Percentiles rank a stretch among this genome's conserved stretches.
phyloP scores from a whole-genome alignment of 2,113 vertebrate genomes.

The Xiphophorus hellerii region DNA sequence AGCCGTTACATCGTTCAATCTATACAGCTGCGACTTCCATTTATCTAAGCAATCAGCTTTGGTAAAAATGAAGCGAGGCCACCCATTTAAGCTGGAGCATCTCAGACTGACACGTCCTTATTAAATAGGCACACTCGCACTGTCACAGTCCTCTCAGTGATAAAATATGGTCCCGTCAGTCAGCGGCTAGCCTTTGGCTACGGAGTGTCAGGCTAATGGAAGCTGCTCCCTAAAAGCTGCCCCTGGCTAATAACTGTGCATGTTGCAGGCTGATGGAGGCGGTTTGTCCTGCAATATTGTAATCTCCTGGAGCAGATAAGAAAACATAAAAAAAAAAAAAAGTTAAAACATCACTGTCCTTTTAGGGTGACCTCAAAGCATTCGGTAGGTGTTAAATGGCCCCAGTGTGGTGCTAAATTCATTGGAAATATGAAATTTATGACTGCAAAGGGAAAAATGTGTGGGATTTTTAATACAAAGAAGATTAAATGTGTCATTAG shows the following conservation, averaged over 20 bases:
- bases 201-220: slow-evolving; percentile 30
- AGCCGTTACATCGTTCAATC: neutral
- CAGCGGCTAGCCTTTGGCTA: slow-evolving; percentile 18
- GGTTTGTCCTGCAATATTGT: slow-evolving; percentile 3
- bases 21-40: neutral
- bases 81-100: neutral
- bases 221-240: slow-evolving; percentile 8
- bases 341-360: neutral
- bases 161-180: slow-evolving; percentile 18
- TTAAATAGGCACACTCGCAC: slow-evolving; percentile 3
- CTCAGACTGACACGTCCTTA: slow-evolving; percentile 4
- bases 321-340: neutral
- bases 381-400: too few species aligned
- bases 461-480: neutral
- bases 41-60: neutral
- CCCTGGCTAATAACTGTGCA: slow-evolving; percentile 15
- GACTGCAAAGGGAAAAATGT: too few species aligned
- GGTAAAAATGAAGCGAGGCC: slow-evolving; percentile 1
- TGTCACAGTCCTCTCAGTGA: slow-evolving; percentile 4
- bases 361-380: neutral
- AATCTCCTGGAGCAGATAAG: neutral
- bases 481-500: neutral
- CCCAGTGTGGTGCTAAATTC: neutral
- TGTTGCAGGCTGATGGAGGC: slow-evolving; percentile 8
- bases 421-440: neutral